These are phyloP conservation scores for Stenotaenia linearis DNA, from an alignment of 2,888 invertebrate species.

Conservation along the genomic window DNA sequence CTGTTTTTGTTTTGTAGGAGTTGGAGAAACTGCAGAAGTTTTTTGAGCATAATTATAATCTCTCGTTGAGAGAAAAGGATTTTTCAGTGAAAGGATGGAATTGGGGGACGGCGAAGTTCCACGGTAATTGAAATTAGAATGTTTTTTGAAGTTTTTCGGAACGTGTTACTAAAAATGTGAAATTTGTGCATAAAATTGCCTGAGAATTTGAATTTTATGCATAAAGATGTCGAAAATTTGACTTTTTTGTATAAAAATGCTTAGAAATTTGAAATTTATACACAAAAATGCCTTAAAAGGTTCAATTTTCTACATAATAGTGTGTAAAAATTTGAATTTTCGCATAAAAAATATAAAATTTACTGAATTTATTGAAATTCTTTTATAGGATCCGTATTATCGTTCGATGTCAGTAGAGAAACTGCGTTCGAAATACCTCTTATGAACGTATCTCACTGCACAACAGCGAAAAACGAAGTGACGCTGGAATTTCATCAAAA, in stretches of 20 bases:
- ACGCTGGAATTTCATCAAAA: slow-evolving; percentile 98
- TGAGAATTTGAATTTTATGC: no score
- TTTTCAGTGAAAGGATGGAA: slow-evolving; percentile 97
- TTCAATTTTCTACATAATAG: no score
- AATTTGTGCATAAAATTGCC: no score
- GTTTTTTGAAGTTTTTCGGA: no score
- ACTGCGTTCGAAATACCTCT: slow-evolving; percentile 95
- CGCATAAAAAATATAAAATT: no score
- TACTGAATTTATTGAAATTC: neutral
- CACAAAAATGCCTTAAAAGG: no score
- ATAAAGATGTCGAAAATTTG: no score
- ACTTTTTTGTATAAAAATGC: no score
- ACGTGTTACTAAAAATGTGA: no score
- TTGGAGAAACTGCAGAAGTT: slow-evolving; percentile 89
- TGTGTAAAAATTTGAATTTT: no score
- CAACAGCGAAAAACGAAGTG: slow-evolving; percentile 95
- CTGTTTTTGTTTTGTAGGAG: slow-evolving; percentile 56
- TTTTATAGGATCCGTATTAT: slow-evolving; percentile 60
- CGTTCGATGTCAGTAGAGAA: slow-evolving; percentile 73
- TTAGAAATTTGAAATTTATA: no score
- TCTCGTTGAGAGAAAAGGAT: slow-evolving; percentile 85
- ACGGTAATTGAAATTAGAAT: slow-evolving; percentile 52
- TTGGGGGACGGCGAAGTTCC: slow-evolving; percentile 94
- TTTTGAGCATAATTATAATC: slow-evolving; percentile 72
- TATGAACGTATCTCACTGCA: slow-evolving; percentile 91